phyloP scores from a whole-genome alignment of 2,888 invertebrate genomes.

The Drosophila ezoana region DNA sequence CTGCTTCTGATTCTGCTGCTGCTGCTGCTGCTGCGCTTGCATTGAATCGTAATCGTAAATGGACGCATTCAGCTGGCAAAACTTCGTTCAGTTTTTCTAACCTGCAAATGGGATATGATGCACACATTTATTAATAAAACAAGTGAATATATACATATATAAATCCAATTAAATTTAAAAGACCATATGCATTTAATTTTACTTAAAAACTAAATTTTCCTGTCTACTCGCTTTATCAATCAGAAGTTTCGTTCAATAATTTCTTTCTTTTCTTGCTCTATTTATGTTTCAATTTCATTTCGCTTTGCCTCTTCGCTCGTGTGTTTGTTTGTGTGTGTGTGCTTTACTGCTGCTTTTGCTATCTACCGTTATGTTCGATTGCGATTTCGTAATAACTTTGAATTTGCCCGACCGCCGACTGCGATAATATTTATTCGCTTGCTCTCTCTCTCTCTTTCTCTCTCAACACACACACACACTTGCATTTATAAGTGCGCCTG shows the following conservation, averaged over 20 bases:
- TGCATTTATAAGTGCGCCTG: conserved; percentile 19
- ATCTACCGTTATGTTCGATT: conserved; percentile 79
- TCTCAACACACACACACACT: conserved; percentile 10
- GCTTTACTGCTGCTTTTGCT: conserved; percentile 52
- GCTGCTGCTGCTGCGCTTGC: conserved; percentile 37
- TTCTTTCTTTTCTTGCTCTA: conserved; percentile 25
- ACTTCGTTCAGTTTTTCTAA: conserved; percentile 18
- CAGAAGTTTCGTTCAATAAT: conserved; percentile 16
- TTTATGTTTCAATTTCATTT: conserved; percentile 53
- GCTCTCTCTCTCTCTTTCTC: conserved; percentile 34
- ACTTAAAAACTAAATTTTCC: no score
- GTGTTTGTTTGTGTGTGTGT: conserved; percentile 17
- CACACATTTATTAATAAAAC: conserved; percentile 1
- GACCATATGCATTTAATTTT: no score
- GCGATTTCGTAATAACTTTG: conserved; percentile 76
- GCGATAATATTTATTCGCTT: conserved; percentile 68
- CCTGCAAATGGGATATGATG: background rate
- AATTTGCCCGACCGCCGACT: conserved; percentile 60
- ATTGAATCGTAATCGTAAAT: conserved; percentile 43
- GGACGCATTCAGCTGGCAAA: conserved; percentile 42
- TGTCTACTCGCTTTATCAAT: background rate
- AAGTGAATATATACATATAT: background rate
- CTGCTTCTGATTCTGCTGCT: conserved; percentile 20
- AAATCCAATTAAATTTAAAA: background rate
- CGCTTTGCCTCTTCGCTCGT: conserved; percentile 16